Evolutionary conservation across 2,113 vertebrate species (phyloP).

Genomic region (Proteles cristata): DNA sequence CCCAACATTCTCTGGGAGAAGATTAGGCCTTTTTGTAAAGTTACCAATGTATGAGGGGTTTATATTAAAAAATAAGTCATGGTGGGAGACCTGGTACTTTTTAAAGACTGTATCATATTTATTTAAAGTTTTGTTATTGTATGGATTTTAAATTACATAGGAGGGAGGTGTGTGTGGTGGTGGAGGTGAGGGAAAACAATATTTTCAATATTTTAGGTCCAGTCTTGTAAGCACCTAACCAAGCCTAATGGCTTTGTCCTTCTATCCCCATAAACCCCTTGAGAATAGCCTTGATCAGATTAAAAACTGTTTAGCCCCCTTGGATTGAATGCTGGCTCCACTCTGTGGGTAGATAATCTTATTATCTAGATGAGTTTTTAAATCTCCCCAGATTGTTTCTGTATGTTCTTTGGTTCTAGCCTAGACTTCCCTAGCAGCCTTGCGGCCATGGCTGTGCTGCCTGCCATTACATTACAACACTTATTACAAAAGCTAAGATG

Average conservation of each 20-base stretch:
- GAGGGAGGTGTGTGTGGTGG: not conserved
- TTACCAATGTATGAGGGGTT: not conserved
- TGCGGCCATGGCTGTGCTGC: not conserved
- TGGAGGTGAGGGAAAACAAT: not conserved
- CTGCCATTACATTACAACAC: not conserved
- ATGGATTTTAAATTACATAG: not conserved
- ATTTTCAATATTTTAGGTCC: not conserved
- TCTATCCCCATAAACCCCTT: not conserved
- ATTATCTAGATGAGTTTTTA: not conserved
- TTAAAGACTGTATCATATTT: not conserved
- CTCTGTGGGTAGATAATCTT: not conserved
- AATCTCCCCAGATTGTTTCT: not conserved
- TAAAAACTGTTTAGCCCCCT: not conserved
- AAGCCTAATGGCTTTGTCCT: not conserved
- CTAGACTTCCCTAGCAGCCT: not conserved
- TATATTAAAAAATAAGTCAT: not conserved
- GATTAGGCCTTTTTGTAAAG: not conserved
- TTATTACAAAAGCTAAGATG: not conserved
- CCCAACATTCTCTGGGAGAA: not conserved
- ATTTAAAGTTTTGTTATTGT: not conserved
- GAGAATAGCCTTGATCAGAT: not conserved
- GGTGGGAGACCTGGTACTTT: not conserved
- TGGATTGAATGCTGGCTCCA: not conserved
- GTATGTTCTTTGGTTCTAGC: not conserved
- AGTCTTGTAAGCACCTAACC: not conserved